Percentiles rank a stretch among this genome's conserved stretches.
Conservation (phyloP, 2,888 invertebrate genomes). For the Hypomecis atomaria region DNA sequence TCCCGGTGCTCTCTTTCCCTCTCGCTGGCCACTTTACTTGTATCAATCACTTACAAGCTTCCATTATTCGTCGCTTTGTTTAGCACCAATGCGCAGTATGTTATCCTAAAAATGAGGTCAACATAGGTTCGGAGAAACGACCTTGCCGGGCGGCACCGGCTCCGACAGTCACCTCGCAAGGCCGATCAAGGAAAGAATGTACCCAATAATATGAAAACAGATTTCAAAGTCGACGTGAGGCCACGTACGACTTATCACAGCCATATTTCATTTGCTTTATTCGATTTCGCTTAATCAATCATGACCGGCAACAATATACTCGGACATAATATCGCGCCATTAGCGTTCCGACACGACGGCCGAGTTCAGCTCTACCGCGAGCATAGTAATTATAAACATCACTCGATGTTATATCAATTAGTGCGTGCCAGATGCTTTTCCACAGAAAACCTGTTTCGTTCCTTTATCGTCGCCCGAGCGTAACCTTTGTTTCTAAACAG, state of each 20-base stretch:
- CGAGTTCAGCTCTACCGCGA: slow-evolving; percentile 34
- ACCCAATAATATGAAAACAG: slow-evolving; percentile 35
- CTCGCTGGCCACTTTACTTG: slow-evolving; percentile 50
- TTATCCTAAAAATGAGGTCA: slow-evolving; percentile 56
- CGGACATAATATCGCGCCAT: slow-evolving; percentile 31
- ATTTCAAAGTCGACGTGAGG: slow-evolving; percentile 29
- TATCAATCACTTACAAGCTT: slow-evolving; percentile 64
- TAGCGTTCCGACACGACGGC: slow-evolving; percentile 36
- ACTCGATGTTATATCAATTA: slow-evolving; percentile 78
- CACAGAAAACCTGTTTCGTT: slow-evolving; percentile 75
- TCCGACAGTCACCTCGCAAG: slow-evolving; percentile 42
- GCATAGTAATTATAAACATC: slow-evolving; percentile 65
- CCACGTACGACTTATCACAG: slow-evolving; percentile 22
- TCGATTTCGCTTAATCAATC: slow-evolving; percentile 22
- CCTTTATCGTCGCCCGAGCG: slow-evolving; percentile 61
- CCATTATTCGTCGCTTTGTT: slow-evolving; percentile 42
- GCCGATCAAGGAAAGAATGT: slow-evolving; percentile 39
- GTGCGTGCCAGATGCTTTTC: slow-evolving; percentile 78
- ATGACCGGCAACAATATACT: slow-evolving; percentile 28
- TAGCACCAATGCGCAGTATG: slow-evolving; percentile 45
- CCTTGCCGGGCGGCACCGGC: slow-evolving; percentile 46
- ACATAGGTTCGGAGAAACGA: slow-evolving; percentile 50
- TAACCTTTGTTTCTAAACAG: slow-evolving; percentile 67
- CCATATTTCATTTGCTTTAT: slow-evolving; percentile 28
- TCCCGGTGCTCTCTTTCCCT: slow-evolving; percentile 45